Base-by-base conservation (phyloP, 2,888 invertebrate genomes). In the Epsilonema sp. region DNA sequence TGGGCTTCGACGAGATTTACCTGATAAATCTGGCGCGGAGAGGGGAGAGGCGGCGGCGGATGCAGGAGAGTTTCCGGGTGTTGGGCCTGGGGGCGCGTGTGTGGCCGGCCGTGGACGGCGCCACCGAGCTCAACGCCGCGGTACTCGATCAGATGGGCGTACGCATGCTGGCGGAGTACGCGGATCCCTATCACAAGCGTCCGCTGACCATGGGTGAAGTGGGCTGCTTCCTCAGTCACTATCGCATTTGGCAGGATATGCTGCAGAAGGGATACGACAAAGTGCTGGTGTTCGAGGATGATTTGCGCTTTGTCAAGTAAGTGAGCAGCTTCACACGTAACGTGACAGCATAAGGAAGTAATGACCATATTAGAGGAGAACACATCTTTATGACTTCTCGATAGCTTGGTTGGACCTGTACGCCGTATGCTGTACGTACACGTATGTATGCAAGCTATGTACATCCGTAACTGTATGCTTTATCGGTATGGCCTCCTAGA, bases 201-300 rank as follows among this genome's bases (percentile, higher is more conserved):
- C 79, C 84, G 13, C 82, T 97, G 80, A 99, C 86, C 47, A 76
- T 80, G 66, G 97, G 97, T 2, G 97, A 99, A 70, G 80, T 97
- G 46, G 97, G 94, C 3, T 97, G 97, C 63, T 99, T 97, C 64
- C 71, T 97, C 45, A 90, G 90, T 61, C 97, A 26, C 11, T 20
- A 58, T 23, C 5, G 21, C 2, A 48, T 51, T 38, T 56, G 56
- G 56, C 37, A 50, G 50, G 55, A 69, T 56, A 56, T 69, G n/a
- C 54, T 65, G 11, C 55, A 60, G 26, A 61, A 67, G 22, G 56
- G 59, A 22, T 63, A 65, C 44, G 48, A 63, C 21, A 55, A 56
- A 20, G 59, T 60, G 20, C 53, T 51, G 5, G 46, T 51, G 0
- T 72, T 97, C 38, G 97, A 97, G 64, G 97, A 97, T 63, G 97